phyloP scores from a whole-genome alignment of 1,140 invertebrate species.

The Zaprionus ghesquierei region DNA sequence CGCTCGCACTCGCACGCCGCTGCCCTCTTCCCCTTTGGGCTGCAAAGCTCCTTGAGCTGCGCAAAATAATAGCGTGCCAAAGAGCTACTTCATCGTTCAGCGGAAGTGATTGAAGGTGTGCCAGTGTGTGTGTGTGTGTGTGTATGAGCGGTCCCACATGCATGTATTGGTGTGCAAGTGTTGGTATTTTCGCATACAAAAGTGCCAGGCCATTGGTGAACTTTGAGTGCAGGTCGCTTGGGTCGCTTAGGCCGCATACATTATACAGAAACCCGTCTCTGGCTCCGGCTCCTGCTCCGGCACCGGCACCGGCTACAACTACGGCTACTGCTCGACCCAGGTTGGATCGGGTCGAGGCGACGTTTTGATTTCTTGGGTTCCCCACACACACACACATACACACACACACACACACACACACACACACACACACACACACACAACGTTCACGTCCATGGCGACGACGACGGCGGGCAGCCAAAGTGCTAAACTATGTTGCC shows the following conservation, averaged over 20 bases:
- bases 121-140: conserved; percentile 49
- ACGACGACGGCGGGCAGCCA: conserved; percentile 51
- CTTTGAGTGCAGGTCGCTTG: conserved; percentile 71
- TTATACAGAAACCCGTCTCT: conserved; percentile 24
- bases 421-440: neutral
- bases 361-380: conserved; percentile 67
- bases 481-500: conserved; percentile 82
- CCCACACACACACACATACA: neutral
- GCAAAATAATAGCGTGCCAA: conserved; percentile 82
- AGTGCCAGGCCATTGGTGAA: conserved; percentile 53
- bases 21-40: neutral
- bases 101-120: conserved; percentile 82
- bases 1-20: neutral
- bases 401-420: neutral
- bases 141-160: conserved; percentile 1
- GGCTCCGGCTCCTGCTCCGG: neutral
- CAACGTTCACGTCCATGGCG: no score
- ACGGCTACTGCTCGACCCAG: neutral
- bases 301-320: neutral
- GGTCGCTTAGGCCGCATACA: conserved; percentile 54
- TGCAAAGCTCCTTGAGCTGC: conserved; percentile 10
- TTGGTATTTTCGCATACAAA: conserved; percentile 64
- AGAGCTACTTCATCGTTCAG: conserved; percentile 81
- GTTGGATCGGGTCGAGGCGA: conserved; percentile 9
- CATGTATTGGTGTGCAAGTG: conserved; percentile 31